phyloP scores from a whole-genome alignment of 2,888 invertebrate species.

The Protophormia terraenovae region DNA sequence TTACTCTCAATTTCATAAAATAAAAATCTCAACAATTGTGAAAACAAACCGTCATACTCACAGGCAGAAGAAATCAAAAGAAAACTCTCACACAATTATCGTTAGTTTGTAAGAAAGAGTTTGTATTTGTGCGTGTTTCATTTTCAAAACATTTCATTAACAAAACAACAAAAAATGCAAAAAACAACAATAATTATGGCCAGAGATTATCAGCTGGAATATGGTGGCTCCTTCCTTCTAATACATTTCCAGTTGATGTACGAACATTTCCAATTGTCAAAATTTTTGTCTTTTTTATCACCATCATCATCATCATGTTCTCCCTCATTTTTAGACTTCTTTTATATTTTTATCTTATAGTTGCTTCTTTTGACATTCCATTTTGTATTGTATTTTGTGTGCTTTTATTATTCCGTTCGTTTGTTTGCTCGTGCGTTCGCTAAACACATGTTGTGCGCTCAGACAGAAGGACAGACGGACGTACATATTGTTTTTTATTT shows the following conservation, averaged over 20 bases:
- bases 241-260: constrained; percentile 20
- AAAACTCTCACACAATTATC: constrained; percentile 32
- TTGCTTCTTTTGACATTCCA: constrained; percentile 41
- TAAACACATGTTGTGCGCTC: constrained; percentile 3
- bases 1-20: constrained; percentile 39
- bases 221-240: background rate
- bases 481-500: background rate
- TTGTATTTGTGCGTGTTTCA: constrained; percentile 52
- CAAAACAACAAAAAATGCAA: constrained; percentile 10
- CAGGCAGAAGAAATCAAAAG: background rate
- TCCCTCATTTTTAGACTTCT: background rate
- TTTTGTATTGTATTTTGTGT: background rate
- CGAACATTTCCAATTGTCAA: constrained; percentile 57
- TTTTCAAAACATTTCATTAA: constrained; percentile 49
- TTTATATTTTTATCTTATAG: background rate
- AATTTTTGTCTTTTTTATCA: constrained; percentile 19
- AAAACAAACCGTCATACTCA: constrained; percentile 1
- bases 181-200: constrained; percentile 8
- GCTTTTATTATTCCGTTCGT: background rate
- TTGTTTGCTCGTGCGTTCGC: constrained; percentile 9
- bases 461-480: background rate
- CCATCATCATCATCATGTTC: background rate
- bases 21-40: constrained; percentile 36
- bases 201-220: constrained; percentile 40
- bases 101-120: constrained; percentile 12